Percentiles rank a stretch among this genome's conserved stretches.
Conservation (phyloP, 2,797 vertebrate genomes). For the Antrozous pallidus region DNA sequence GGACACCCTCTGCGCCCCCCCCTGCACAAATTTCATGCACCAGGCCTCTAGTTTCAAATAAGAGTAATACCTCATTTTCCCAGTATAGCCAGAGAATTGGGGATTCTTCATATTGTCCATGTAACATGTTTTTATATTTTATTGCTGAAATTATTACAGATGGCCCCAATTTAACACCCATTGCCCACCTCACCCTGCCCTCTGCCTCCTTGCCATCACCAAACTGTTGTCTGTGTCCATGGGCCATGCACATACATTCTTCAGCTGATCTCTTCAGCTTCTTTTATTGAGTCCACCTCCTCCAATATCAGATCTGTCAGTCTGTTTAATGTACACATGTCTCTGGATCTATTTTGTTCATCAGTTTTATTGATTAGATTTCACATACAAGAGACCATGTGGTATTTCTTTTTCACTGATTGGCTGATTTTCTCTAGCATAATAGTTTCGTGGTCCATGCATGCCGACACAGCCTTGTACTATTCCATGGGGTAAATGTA, state of each 20-base stretch:
- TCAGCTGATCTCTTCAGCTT: neutral
- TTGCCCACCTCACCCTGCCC: too few species aligned
- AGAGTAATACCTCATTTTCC: neutral
- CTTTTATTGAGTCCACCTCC: neutral
- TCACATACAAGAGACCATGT: neutral
- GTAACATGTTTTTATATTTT: neutral
- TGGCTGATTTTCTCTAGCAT: neutral
- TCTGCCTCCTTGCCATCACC: too few species aligned
- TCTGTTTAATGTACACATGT: neutral
- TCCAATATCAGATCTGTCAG: neutral
- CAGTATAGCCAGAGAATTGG: neutral
- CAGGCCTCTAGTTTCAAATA: too few species aligned
- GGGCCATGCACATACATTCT: too few species aligned
- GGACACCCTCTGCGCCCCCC: too few species aligned
- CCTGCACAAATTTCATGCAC: too few species aligned
- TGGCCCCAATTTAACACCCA: too few species aligned
- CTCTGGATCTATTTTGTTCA: neutral
- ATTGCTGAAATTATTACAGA: too few species aligned
- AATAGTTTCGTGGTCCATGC: neutral
- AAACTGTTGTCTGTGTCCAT: too few species aligned
- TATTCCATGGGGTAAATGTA: neutral
- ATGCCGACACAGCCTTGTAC: neutral
- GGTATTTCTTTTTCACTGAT: neutral
- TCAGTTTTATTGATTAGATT: neutral
- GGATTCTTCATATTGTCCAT: neutral